Base-by-base conservation (phyloP, 2,113 vertebrate genomes). In the Pavo muticus region DNA sequence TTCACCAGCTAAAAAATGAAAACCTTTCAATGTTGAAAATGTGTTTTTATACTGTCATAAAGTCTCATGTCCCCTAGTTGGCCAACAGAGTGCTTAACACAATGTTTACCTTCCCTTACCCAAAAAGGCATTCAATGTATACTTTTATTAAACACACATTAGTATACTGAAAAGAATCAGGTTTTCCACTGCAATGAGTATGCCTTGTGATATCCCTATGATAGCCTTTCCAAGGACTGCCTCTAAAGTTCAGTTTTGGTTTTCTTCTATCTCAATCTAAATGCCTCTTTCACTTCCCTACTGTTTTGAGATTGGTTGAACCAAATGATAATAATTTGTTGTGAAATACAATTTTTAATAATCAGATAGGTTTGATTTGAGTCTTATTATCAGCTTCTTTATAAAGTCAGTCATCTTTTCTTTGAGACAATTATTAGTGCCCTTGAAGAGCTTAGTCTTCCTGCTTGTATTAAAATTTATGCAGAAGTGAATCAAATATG, bases 321-420 rank as follows among this genome's bases (percentile, higher is more conserved):
- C 11, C 20, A 86, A 77, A 47, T 40, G 2, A 27, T 61, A 61
- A 30, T 9, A 65, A 0, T 2, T 68, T 10, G 47, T 35, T 61
- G 14, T 61, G 32, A 71, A 42, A 87, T 74, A 16, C 1, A 73
- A 11, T 42, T 76, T 83, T 78, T 72, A 61, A 30, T 75, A 72
- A 48, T 76, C 29, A 59, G 11, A 14, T 59, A 77, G 35, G 9
- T 60, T 93, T 45, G 42, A 60, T 87, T 90, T 85, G 11, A 87
- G 5, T 6, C 8, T 42, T 44, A 29, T 79, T 83, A 39, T 2
- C 2, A 79, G 4, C 5, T 73, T 70, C 7, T 37, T 25, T 73
- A 70, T 73, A 69, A 52, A 0, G 0, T 47, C 60, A 87, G 71
- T 57, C 6, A 27, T 20, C 5, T 1, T 35, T 5, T 61, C 11